These are phyloP conservation scores for Drosophila burlai DNA, from an alignment of 1,140 invertebrate species.

Conservation along the genomic window DNA sequence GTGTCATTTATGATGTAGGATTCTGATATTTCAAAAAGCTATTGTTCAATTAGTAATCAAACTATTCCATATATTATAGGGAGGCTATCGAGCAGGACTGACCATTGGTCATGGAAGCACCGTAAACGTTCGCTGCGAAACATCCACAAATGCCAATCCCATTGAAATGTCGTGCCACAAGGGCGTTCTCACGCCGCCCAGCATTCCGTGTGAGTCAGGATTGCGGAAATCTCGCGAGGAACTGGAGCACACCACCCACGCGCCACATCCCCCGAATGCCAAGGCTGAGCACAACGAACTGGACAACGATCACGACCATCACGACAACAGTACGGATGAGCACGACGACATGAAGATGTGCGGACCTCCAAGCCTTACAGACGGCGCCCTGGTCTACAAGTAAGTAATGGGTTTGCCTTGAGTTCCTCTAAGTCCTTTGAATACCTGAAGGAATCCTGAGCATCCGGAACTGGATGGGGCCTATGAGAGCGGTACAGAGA, in stretches of 20 bases:
- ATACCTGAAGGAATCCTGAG: conserved; percentile 66
- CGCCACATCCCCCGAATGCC: conserved; percentile 18
- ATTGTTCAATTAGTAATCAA: background rate
- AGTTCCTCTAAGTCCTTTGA: background rate
- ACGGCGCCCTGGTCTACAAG: conserved; percentile 81
- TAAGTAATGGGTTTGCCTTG: conserved; percentile 32
- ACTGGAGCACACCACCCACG: conserved; percentile 58
- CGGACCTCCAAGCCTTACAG: conserved; percentile 71
- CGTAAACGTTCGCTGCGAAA: conserved; percentile 89
- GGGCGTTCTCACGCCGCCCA: conserved; percentile 88
- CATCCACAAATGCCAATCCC: conserved; percentile 77
- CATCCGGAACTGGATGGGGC: conserved; percentile 84
- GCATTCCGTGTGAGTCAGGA: conserved; percentile 86
- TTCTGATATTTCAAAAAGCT: fast-evolving
- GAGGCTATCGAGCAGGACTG: conserved; percentile 91
- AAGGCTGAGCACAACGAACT: conserved; percentile 85
- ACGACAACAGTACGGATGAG: conserved; percentile 73
- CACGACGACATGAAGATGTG: conserved; percentile 80
- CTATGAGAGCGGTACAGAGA: conserved; percentile 92
- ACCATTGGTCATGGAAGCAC: conserved; percentile 92
- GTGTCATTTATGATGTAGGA: conserved; percentile 89
- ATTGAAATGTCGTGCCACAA: conserved; percentile 88
- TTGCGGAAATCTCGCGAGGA: conserved; percentile 77
- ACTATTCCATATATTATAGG: conserved; percentile 47
- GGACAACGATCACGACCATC: conserved; percentile 76